Evolutionary conservation across 2,888 invertebrate genomes (phyloP).

Genomic region (Philaethria dido): DNA sequence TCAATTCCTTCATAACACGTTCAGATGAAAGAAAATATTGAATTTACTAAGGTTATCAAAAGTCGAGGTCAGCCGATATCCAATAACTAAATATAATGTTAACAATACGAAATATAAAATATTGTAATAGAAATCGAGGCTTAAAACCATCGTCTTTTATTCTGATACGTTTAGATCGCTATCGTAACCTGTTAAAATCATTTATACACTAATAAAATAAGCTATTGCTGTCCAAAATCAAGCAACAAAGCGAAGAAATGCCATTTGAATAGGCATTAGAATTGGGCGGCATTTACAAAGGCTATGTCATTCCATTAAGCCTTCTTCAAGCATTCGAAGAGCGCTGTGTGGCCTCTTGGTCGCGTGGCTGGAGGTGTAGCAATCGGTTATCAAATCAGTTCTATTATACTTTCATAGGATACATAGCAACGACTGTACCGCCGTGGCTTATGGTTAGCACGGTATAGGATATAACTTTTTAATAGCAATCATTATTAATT

Average conservation of each 20-base stretch:
- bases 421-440: constrained; percentile 35
- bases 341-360: constrained; percentile 77
- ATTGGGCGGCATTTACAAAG: constrained; percentile 83
- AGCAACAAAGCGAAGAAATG: constrained; percentile 82
- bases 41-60: constrained; percentile 42
- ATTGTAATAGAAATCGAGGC: constrained; percentile 48
- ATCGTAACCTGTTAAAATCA: constrained; percentile 68
- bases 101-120: constrained; percentile 41
- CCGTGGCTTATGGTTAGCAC: constrained; percentile 16
- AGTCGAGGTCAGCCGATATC: constrained; percentile 31
- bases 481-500: not conserved
- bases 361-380: constrained; percentile 72
- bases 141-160: constrained; percentile 50
- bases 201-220: constrained; percentile 80
- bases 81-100: constrained; percentile 34
- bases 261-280: constrained; percentile 83
- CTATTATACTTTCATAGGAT: constrained; percentile 59
- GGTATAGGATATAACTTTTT: not conserved
- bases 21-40: constrained; percentile 38
- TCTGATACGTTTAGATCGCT: constrained; percentile 56
- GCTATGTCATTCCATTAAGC: constrained; percentile 83
- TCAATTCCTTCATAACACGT: constrained; percentile 53
- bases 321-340: constrained; percentile 77
- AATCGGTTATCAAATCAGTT: constrained; percentile 79
- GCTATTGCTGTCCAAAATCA: constrained; percentile 82